Percentiles rank a stretch among this genome's conserved stretches.
These are phyloP conservation scores for Polyommatus iphigenia DNA, from an alignment of 2,888 invertebrate genomes.

Conservation along the genomic window DNA sequence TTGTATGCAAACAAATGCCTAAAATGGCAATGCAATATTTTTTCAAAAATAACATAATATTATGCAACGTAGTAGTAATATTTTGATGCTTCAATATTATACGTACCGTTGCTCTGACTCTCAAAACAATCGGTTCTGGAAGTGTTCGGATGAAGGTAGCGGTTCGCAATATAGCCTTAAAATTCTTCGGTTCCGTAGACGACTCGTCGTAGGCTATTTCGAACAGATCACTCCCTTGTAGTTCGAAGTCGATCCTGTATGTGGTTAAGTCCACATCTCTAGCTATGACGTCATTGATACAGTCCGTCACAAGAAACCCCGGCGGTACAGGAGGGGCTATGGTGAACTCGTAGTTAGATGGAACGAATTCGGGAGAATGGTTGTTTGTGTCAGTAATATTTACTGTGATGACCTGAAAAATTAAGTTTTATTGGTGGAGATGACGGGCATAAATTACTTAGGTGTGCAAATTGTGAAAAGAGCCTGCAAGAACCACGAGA, in stretches of 20 bases:
- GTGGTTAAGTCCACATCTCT: constrained; percentile 79
- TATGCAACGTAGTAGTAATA: background rate
- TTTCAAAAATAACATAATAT: background rate
- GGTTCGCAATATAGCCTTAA: constrained; percentile 58
- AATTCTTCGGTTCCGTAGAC: constrained; percentile 56
- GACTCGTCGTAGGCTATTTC: constrained; percentile 56
- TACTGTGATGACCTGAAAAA: constrained; percentile 63
- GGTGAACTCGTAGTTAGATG: constrained; percentile 56
- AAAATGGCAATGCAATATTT: background rate
- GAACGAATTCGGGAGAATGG: constrained; percentile 63
- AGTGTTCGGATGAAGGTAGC: constrained; percentile 61
- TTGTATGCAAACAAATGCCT: background rate
- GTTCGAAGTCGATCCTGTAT: constrained; percentile 56
- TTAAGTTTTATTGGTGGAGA: background rate
- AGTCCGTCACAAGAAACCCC: constrained; percentile 63
- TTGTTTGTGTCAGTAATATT: constrained; percentile 75
- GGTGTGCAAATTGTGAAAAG: too few species aligned
- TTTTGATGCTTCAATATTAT: background rate
- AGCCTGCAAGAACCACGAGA: too few species aligned
- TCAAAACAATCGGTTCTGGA: constrained; percentile 55
- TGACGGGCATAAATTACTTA: too few species aligned
- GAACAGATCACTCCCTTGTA: constrained; percentile 62
- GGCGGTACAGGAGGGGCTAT: constrained; percentile 75
- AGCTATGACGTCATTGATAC: constrained; percentile 64
- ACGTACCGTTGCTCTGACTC: constrained; percentile 67